Evolutionary conservation across 2,797 vertebrate species (phyloP).

Genomic region (Dallia pectoralis): DNA sequence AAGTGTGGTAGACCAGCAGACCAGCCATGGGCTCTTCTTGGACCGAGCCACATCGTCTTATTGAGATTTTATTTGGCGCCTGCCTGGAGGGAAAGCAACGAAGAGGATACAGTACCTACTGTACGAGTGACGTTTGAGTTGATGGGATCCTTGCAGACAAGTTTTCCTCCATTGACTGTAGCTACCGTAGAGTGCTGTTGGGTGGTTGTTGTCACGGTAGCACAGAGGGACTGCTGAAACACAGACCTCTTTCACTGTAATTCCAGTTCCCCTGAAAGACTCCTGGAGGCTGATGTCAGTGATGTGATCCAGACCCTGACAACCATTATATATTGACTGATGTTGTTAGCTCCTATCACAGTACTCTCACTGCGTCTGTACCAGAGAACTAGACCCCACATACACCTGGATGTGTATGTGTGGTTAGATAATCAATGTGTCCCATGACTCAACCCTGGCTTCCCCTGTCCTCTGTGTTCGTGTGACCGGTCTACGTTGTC

Average conservation of each 20-base stretch:
- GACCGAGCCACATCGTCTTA: not conserved
- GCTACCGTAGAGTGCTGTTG: not conserved
- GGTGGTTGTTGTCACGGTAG: not conserved
- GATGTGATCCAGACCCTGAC: not conserved
- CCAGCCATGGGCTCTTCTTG: not conserved
- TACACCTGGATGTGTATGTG: not conserved
- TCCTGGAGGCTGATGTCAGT: not conserved
- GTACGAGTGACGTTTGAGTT: not conserved
- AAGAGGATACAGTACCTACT: not conserved
- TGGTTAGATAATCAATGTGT: conserved; percentile 16
- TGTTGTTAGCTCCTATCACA: not conserved
- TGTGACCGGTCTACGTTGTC: conserved; percentile 3
- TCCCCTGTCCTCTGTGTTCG: conserved; percentile 31
- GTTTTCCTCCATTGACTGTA: conserved; percentile 1
- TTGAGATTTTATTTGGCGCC: not conserved
- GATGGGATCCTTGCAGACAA: not conserved
- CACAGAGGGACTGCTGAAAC: not conserved
- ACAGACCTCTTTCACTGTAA: not conserved
- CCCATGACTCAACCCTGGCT: conserved; percentile 26
- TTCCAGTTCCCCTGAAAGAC: not conserved
- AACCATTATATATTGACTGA: not conserved
- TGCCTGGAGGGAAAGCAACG: not conserved
- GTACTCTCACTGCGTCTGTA: not conserved
- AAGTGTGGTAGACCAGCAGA: not conserved
- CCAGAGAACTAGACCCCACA: not conserved